Evolutionary conservation across 2,113 vertebrate genomes (phyloP), one percentile per base, ranked within the genome.

Genomic region (Synchiropus splendidus): DNA sequence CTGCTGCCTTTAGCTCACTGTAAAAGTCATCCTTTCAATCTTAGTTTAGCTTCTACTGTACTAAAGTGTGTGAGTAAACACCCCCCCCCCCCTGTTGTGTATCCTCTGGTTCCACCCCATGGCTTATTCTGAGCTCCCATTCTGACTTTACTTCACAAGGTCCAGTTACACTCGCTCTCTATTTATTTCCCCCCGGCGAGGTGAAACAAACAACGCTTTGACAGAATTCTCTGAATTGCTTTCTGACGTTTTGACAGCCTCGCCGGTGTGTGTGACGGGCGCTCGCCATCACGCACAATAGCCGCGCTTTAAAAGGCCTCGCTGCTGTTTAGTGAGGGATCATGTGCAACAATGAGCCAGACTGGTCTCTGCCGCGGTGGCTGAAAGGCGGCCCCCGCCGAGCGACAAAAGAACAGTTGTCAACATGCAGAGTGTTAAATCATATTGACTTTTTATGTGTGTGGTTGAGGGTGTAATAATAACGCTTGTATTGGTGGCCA

Each of bases 261-360:
- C 62, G 51, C 56, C 33, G 21, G 50, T 27, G 35, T 48, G 17
- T 59, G 61, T 51, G 54, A 33, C 41, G 38, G 71, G 53, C 48
- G 42, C 61, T 51, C 31, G 44, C 50, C 38, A 10, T 30, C 21
- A 5, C 21, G 44, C 48, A 62, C 56, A 70, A 63, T 61, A 34
- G 52, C 33, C 9, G 48, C 48, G 36, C 63, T 60, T 61, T 60
- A 63, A 68, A 58, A 53, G 60, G 63, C n/a, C 64, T 74, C 59
- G 58, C 67, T 57, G 53, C 49, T 78, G 61, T 77, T 75, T 74
- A 61, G 42, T 34, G 55, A 73, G 41, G 74, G 79, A 75, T 78
- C 55, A 48, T 44, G 50, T 16, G 39, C 39, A 60, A 71, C 70
- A 82, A 45, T 63, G 68, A 67, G 50, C 64, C 70, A 75, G 77